Base-by-base conservation (phyloP, 2,797 vertebrate species). In the Podarcis lilfordi region DNA sequence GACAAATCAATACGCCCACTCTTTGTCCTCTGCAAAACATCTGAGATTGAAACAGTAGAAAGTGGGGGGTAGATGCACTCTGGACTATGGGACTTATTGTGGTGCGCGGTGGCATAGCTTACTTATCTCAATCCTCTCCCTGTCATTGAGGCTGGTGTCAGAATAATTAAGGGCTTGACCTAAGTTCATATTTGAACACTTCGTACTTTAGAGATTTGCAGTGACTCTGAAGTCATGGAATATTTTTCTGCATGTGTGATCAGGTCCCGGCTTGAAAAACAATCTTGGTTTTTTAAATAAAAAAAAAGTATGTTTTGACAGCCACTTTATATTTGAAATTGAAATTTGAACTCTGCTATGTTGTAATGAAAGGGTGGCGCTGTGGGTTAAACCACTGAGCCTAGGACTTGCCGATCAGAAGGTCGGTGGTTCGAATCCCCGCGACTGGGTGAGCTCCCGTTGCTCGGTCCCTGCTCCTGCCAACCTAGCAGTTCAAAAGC, bases 161-260 rank as follows among this genome's bases (percentile, higher is more conserved):
- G 32, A 13, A 74, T 61, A 82, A 82, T 82, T 74, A 82, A 87
- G 71, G 37, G 79, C 59, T 75, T 82, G 37, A 87, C 71, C 71
- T 50, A 81, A 35, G 29, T 82, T 82, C 64, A 37, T 82, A 45
- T 87, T 80, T 66, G 21, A 45, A 45, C n/a, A 50, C 71, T 61
- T 59, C 8, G 25, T 82, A 82, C 59, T 82, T 82, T 50, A 50
- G 80, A 86, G 32, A 61, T 43, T 77, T 64, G 27, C 27, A 77
- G 40, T 86, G 45, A 32, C 21, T 59, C 32, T 61, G 55, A 76
- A 43, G 71, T 27, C 40, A n/a, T 72, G 25, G n/a, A 25, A 87
- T 37, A 61, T 75, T 25, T 61, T 81, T 75, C 35, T 82, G 37
- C 23, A 35, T 5, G 19, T 43, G 29, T 75, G 25, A 17, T 59